A percentile compares a stretch with the other conserved stretches of the same genome.
These are phyloP conservation scores for Atrichornis clamosus DNA, from an alignment of 2,113 vertebrate species.

Conservation along the genomic window DNA sequence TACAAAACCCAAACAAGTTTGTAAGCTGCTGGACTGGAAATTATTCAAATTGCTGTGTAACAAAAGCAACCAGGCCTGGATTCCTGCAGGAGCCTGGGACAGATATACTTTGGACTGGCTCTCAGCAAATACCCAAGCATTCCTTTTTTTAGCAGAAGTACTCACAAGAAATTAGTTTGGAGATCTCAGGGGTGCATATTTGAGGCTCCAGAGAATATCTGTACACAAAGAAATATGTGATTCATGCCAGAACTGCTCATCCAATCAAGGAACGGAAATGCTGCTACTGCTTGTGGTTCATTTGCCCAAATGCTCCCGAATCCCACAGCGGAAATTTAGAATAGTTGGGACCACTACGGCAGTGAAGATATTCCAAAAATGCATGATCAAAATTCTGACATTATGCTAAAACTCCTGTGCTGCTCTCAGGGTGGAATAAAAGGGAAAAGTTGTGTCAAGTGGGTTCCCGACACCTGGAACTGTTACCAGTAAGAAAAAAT, in stretches of 20 bases:
- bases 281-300: constrained; percentile 48
- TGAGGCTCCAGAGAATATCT: constrained; percentile 27
- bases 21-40: neutral
- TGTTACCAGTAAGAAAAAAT: neutral
- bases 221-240: constrained; percentile 36
- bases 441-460: neutral
- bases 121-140: constrained; percentile 10
- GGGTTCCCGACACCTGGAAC: neutral
- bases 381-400: neutral
- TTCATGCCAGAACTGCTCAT: constrained; percentile 51
- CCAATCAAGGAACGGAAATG: constrained; percentile 60
- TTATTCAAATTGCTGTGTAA: neutral
- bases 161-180: constrained; percentile 14
- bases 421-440: neutral
- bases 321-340: constrained; percentile 32
- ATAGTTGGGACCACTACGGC: neutral
- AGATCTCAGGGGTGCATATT: constrained; percentile 29
- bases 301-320: constrained; percentile 24
- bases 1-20: neutral
- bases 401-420: neutral
- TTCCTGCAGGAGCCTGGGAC: neutral
- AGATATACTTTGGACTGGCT: neutral
- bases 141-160: constrained; percentile 46
- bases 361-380: constrained; percentile 45
- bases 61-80: neutral